Evolutionary conservation across 2,888 invertebrate genomes (phyloP).

Genomic region (Drosophila neotestacea): DNA sequence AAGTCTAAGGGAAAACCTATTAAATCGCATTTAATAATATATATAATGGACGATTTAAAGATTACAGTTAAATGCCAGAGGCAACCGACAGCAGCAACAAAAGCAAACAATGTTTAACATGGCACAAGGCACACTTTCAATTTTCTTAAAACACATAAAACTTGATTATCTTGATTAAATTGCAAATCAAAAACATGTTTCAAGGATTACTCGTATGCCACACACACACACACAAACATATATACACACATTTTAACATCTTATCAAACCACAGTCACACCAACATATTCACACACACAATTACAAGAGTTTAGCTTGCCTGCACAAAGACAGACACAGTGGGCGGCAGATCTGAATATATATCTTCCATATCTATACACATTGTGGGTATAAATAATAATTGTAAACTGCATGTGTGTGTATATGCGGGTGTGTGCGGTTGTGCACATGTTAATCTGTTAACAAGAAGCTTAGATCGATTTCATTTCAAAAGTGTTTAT

Average conservation of each 20-base stretch:
- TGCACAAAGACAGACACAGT: slow-evolving; percentile 36
- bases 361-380: slow-evolving; percentile 40
- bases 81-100: slow-evolving; percentile 23
- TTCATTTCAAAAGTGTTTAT: slow-evolving; percentile 81
- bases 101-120: slow-evolving; percentile 70
- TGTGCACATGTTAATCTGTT: slow-evolving; percentile 75
- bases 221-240: slow-evolving; percentile 27
- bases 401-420: slow-evolving; percentile 64
- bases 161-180: slow-evolving; percentile 82
- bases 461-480: slow-evolving; percentile 82
- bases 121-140: slow-evolving; percentile 78
- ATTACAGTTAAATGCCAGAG: slow-evolving; percentile 55
- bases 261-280: slow-evolving; percentile 64
- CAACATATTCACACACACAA: slow-evolving; percentile 5
- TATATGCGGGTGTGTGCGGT: slow-evolving; percentile 19
- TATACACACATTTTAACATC: slow-evolving; percentile 35
- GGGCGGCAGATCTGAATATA: slow-evolving; percentile 40
- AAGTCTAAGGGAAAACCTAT: slow-evolving; percentile 46
- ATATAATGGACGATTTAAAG: slow-evolving; percentile 73
- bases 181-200: slow-evolving; percentile 82
- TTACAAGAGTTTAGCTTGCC: slow-evolving; percentile 24
- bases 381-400: slow-evolving; percentile 76
- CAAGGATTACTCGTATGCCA: slow-evolving; percentile 75
- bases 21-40: slow-evolving; percentile 71
- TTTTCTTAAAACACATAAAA: slow-evolving; percentile 81